A percentile compares a stretch with the other conserved stretches of the same genome.
These are phyloP conservation scores for Helobdella robusta DNA, from an alignment of 2,888 invertebrate species.

Conservation along the genomic window DNA sequence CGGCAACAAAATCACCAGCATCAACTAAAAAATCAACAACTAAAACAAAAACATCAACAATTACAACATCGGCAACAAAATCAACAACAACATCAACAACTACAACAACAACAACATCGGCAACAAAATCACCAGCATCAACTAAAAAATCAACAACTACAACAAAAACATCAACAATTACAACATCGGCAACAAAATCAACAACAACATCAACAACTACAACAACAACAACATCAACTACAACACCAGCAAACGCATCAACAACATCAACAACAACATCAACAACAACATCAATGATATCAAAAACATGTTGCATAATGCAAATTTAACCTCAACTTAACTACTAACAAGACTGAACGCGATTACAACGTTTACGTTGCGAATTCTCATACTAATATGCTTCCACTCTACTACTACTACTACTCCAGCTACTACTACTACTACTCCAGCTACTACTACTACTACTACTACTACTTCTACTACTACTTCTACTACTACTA, in stretches of 20 bases:
- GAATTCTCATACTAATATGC: slow-evolving; percentile 14
- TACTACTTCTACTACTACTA: slow-evolving; percentile 28
- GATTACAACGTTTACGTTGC: slow-evolving; percentile 25
- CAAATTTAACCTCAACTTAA: slow-evolving; percentile 1
- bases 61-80: neutral
- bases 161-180: no score
- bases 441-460: slow-evolving; percentile 31
- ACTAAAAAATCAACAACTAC: no score
- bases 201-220: no score
- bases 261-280: neutral
- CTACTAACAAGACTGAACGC: slow-evolving; percentile 19
- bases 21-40: no score
- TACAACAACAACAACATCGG: slow-evolving; percentile 3
- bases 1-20: no score
- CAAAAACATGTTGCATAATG: slow-evolving; percentile 2
- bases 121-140: no score
- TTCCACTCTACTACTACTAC: slow-evolving; percentile 25
- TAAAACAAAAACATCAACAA: no score
- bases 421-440: slow-evolving; percentile 30
- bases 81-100: neutral
- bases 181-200: no score
- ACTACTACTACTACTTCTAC: slow-evolving; percentile 28
- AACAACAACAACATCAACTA: no score
- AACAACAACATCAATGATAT: neutral
- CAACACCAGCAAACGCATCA: no score